A percentile compares a stretch with the other conserved stretches of the same genome.
These are phyloP conservation scores for Gasteruption jaculator DNA, from an alignment of 2,888 invertebrate genomes.

Conservation along the genomic window DNA sequence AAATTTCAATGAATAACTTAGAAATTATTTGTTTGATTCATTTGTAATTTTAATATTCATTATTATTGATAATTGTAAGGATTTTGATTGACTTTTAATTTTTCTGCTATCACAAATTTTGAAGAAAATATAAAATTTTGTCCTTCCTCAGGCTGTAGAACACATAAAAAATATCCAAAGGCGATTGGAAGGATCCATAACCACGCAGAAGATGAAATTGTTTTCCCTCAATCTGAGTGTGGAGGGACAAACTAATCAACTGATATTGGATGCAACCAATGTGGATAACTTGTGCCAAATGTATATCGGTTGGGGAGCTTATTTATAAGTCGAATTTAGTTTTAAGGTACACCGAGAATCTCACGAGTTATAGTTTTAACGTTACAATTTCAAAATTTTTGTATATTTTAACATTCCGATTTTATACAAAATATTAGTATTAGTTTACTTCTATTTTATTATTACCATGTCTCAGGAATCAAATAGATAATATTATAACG, in stretches of 20 bases:
- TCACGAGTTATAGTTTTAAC: not conserved
- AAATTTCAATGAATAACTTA: not conserved
- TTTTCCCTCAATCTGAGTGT: slow-evolving; percentile 73
- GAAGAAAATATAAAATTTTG: slow-evolving; percentile 4
- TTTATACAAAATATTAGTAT: not conserved
- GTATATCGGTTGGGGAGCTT: slow-evolving; percentile 97
- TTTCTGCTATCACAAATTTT: no score
- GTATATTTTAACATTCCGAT: slow-evolving; percentile 6
- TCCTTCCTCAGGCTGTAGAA: slow-evolving; percentile 63
- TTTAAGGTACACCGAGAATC: no score
- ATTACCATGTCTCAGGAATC: no score
- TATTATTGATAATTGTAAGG: not conserved
- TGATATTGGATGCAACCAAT: slow-evolving; percentile 88
- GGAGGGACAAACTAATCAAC: slow-evolving; percentile 89
- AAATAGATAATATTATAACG: no score
- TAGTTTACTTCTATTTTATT: no score
- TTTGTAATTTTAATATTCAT: no score
- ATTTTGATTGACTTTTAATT: not conserved
- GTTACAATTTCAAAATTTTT: slow-evolving; percentile 15
- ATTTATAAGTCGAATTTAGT: slow-evolving; percentile 62
- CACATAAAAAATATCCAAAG: slow-evolving; percentile 81
- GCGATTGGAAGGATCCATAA: slow-evolving; percentile 74
- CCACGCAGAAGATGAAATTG: slow-evolving; percentile 51
- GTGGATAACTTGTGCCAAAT: slow-evolving; percentile 87
- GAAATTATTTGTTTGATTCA: no score